Percentiles rank a stretch among this genome's conserved stretches.
These are phyloP conservation scores for Pemphigus obesinymphae DNA, from an alignment of 1,140 invertebrate species.

Conservation along the genomic window DNA sequence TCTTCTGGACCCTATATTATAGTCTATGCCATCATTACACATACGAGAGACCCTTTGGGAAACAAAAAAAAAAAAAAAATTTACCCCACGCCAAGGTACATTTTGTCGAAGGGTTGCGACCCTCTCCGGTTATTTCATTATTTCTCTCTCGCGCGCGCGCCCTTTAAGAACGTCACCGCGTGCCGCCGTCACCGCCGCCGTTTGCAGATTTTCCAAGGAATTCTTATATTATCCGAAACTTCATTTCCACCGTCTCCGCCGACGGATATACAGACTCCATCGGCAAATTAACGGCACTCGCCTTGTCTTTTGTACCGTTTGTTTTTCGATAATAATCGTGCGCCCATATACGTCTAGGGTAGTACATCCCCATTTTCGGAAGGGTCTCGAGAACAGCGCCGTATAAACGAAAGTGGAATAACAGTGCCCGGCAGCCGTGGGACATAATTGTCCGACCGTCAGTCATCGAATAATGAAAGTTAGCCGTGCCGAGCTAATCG, in stretches of 20 bases:
- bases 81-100: background rate
- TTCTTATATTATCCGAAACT: conserved; percentile 27
- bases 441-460: background rate
- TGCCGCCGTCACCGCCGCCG: background rate
- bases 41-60: background rate
- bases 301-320: conserved; percentile 3
- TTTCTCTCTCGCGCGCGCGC: conserved; percentile 19
- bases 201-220: conserved; percentile 26
- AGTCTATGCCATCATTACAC: background rate
- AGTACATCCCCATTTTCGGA: background rate
- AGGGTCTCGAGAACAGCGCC: background rate
- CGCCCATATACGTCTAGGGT: no score
- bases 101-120: conserved; percentile 7
- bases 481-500: background rate
- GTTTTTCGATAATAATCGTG: conserved; percentile 9
- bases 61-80: no score
- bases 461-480: background rate
- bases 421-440: background rate
- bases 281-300: background rate
- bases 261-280: background rate
- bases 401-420: conserved; percentile 10
- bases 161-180: background rate
- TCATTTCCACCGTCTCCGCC: background rate
- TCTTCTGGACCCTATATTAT: conserved; percentile 1
- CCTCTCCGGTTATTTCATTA: conserved; percentile 25